Evolutionary conservation across 2,888 invertebrate species (phyloP).

Genomic region (Tachina fera): DNA sequence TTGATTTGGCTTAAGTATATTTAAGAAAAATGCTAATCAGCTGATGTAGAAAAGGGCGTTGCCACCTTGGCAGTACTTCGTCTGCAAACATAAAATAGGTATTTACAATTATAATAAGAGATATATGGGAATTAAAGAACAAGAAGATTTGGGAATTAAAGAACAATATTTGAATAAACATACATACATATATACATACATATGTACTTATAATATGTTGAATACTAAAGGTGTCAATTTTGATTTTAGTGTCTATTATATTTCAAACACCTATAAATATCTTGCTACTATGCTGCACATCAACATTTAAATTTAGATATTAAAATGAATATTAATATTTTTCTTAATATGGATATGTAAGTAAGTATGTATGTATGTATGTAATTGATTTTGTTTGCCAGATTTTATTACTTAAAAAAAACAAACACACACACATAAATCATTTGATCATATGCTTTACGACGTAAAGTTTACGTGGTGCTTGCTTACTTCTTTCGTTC

Average conservation of each 20-base stretch:
- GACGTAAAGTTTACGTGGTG: too few relatives aligned
- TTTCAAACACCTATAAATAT: constrained; percentile 12
- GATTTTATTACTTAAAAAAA: not conserved
- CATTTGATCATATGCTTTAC: constrained; percentile 29
- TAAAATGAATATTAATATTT: not conserved
- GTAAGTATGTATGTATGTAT: too few relatives aligned
- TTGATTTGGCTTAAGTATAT: too few relatives aligned
- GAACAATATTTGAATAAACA: too few relatives aligned
- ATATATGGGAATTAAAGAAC: too few relatives aligned
- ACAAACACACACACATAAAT: not conserved
- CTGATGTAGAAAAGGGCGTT: too few relatives aligned
- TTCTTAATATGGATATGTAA: not conserved
- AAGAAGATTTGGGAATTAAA: too few relatives aligned
- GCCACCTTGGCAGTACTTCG: too few relatives aligned
- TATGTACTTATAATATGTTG: not conserved
- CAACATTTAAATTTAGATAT: not conserved
- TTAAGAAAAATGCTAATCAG: too few relatives aligned
- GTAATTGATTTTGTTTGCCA: constrained; percentile 18
- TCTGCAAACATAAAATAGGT: too few relatives aligned
- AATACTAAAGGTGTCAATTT: not conserved
- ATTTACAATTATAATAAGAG: too few relatives aligned
- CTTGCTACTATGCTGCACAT: not conserved
- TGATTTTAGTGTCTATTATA: constrained; percentile 16
- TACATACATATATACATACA: too few relatives aligned
- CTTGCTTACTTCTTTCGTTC: not conserved